Evolutionary conservation across 2,797 vertebrate species (phyloP), one percentile per base, ranked within the genome.

Genomic region (Sebastiscus albofasciatus): DNA sequence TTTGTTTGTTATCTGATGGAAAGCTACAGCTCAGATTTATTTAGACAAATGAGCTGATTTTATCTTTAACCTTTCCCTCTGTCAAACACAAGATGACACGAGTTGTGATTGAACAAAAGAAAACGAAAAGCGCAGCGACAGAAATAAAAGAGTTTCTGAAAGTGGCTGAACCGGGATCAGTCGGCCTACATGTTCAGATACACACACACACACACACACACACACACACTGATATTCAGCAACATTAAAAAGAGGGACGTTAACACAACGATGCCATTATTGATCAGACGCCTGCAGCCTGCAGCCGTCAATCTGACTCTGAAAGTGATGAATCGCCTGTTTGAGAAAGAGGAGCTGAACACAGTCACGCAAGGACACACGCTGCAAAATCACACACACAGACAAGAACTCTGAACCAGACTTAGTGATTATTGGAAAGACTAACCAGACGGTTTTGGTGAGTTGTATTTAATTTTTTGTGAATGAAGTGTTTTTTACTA

Each of bases 191-290:
- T 46, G 14, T 46, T 46, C 42, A 46, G 16, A 46, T 46, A 64
- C 67, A 78, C 68, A 62, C 29, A 55, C 67, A 77, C 67, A 62
- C n/a, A 55, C 39, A 42, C 59, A 26, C 62, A 65, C 46, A 52
- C 29, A 68, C 26, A 29, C 29, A 46, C 42, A 46, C 42, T 3
- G 6, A 46, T 46, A 46, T 46, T 31, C 27, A 55, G 29, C 22
- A 9, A 22, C 14, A 36, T 70, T 31, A 58, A 68, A 75, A 80
- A 70, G 67, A 26, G 12, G 36, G 31, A 75, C 67, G 49, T 64
- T 74, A 77, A 77, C 74, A 3, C 58, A 83, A 74, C 29, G n/a
- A 64, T 59, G 81, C 18, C 66, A 72, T 71, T 82, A 87, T 85
- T 82, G 82, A 85, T 82, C 62, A 42, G 39, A 42, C 39, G 39